These are phyloP conservation scores for Anas georgica DNA, from an alignment of 2,797 vertebrate species.

Conservation along the genomic window DNA sequence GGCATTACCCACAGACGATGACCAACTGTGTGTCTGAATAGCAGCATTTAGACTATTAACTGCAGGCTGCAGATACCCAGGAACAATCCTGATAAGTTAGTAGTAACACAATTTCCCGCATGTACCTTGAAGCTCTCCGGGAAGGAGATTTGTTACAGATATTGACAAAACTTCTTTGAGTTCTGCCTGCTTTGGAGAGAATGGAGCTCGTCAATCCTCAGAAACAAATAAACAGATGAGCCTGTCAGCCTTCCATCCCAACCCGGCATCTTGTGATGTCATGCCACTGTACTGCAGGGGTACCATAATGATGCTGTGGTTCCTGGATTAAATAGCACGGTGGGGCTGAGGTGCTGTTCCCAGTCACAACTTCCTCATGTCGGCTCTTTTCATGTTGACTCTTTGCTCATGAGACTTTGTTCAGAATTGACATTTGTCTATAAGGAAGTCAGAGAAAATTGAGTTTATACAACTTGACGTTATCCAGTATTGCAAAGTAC, in stretches of 20 bases:
- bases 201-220: neutral
- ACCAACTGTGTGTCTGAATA: neutral
- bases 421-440: rapidly evolving
- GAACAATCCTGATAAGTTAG: neutral
- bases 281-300: neutral
- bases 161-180: neutral
- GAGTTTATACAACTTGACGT: neutral
- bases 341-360: neutral
- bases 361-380: rapidly evolving
- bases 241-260: neutral
- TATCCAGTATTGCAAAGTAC: neutral
- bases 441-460: neutral
- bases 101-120: neutral
- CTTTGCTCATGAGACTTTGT: rapidly evolving
- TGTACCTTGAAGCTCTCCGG: neutral
- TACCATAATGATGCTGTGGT: neutral
- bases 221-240: neutral
- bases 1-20: neutral
- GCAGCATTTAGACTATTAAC: neutral
- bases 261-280: neutral
- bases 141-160: neutral
- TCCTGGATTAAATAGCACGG: neutral
- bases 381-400: neutral
- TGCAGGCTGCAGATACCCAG: neutral
- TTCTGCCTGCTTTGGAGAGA: neutral